phyloP scores from a whole-genome alignment of 2,113 vertebrate species.

The Marmota monax region DNA sequence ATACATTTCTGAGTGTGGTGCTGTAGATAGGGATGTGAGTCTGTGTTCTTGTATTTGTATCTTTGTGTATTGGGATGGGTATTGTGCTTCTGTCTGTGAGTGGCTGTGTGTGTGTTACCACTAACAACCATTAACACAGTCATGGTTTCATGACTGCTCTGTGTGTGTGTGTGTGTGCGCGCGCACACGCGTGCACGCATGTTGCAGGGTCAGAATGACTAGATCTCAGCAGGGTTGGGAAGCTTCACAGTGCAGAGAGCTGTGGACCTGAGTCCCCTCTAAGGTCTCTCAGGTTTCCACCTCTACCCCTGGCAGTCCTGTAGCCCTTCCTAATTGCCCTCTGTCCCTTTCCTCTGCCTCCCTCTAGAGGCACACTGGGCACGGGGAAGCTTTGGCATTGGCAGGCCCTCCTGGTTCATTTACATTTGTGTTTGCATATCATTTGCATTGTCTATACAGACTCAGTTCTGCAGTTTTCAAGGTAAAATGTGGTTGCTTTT shows the following conservation, averaged over 20 bases:
- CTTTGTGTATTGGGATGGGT: not conserved
- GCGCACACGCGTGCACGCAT: rapidly evolving
- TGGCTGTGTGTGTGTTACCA: not conserved
- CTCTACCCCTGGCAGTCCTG: no score
- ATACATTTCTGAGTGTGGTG: not conserved
- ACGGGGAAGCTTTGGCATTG: not conserved
- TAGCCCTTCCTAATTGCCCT: slow-evolving; percentile 9
- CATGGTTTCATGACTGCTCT: not conserved
- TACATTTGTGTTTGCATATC: slow-evolving; percentile 73
- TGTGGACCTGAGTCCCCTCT: not conserved
- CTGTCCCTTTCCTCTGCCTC: not conserved
- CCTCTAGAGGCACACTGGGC: not conserved
- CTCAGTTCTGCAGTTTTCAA: slow-evolving; percentile 64
- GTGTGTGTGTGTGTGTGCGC: not conserved
- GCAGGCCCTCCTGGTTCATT: not conserved
- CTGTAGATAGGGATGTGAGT: no score
- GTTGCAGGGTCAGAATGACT: not conserved
- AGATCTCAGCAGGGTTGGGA: not conserved
- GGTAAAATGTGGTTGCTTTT: slow-evolving; percentile 70
- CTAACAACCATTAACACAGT: no score
- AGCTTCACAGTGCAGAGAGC: not conserved
- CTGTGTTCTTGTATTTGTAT: not conserved
- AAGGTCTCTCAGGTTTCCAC: not conserved
- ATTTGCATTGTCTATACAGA: slow-evolving; percentile 71
- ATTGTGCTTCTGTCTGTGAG: not conserved